Conservation (phyloP, 2,113 vertebrate species). For the Pseudonaja textilis region DNA sequence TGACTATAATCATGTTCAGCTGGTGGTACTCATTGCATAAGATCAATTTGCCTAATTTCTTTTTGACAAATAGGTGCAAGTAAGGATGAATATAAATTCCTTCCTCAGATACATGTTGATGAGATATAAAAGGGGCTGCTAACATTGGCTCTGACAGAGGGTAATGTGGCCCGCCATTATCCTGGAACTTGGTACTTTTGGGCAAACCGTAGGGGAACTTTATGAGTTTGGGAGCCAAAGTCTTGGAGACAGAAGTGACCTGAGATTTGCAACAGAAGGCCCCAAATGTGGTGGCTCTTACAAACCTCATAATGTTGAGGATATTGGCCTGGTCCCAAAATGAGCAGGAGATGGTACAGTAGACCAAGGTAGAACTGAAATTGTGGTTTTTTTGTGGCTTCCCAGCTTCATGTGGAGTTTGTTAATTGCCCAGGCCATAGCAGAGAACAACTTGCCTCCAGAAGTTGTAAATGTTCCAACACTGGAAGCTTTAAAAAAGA, state of each 20-base stretch:
- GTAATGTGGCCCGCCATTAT: not conserved
- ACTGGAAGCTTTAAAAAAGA: too few species aligned
- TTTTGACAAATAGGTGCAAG: not conserved
- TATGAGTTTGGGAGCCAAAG: not conserved
- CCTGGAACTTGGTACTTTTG: not conserved
- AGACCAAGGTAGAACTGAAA: not conserved
- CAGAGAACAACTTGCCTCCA: not conserved
- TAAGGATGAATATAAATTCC: not conserved
- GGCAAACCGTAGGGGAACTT: not conserved
- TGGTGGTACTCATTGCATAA: not conserved
- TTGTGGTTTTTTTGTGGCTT: not conserved
- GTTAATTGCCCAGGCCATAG: not conserved
- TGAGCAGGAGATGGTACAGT: not conserved
- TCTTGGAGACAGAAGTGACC: not conserved
- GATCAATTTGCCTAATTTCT: not conserved
- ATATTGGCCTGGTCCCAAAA: not conserved
- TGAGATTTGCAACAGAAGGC: not conserved
- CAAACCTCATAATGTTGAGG: not conserved
- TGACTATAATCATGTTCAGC: not conserved
- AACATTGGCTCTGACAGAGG: not conserved
- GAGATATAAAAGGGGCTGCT: not conserved
- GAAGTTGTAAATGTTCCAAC: too few species aligned
- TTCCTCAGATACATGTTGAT: not conserved
- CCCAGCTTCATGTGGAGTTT: not conserved
- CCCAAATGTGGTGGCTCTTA: not conserved